These are phyloP conservation scores for Melipona bicolor DNA, from an alignment of 2,888 invertebrate genomes.

Conservation along the genomic window DNA sequence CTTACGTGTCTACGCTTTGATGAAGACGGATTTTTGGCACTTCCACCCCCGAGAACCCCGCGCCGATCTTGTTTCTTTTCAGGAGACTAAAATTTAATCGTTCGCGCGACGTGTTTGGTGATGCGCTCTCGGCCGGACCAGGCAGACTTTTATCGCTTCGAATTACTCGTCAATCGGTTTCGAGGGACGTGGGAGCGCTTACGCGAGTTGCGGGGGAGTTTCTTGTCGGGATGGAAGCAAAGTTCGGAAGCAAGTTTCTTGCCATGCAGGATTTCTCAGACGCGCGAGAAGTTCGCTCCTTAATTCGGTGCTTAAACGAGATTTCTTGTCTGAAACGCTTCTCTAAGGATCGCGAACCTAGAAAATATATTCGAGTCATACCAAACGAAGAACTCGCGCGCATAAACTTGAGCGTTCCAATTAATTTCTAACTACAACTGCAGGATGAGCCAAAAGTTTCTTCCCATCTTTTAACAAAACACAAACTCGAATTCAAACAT, in stretches of 20 bases:
- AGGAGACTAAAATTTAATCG: slow-evolving; percentile 74
- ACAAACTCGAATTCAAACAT: too few species aligned
- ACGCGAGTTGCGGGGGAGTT: not conserved
- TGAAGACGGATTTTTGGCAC: slow-evolving; percentile 80
- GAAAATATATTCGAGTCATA: too few species aligned
- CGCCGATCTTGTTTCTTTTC: slow-evolving; percentile 75
- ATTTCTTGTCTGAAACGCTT: too few species aligned
- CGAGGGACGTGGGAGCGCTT: not conserved
- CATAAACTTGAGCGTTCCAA: too few species aligned
- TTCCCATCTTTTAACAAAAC: too few species aligned
- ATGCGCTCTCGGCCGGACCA: slow-evolving; percentile 57
- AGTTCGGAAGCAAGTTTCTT: slow-evolving; percentile 6
- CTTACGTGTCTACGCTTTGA: slow-evolving; percentile 72
- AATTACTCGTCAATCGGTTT: not conserved
- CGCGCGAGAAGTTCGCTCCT: not conserved
- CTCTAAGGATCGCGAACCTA: too few species aligned
- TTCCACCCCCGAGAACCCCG: slow-evolving; percentile 43
- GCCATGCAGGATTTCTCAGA: not conserved
- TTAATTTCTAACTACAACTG: too few species aligned
- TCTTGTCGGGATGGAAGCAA: not conserved
- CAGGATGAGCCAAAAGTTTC: too few species aligned
- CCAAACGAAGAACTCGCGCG: too few species aligned
- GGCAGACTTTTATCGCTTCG: not conserved
- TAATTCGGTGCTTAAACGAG: not conserved
- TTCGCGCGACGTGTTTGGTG: slow-evolving; percentile 80